Evolutionary conservation across 2,113 vertebrate genomes (phyloP).

Genomic region (Cryptotis parvus): DNA sequence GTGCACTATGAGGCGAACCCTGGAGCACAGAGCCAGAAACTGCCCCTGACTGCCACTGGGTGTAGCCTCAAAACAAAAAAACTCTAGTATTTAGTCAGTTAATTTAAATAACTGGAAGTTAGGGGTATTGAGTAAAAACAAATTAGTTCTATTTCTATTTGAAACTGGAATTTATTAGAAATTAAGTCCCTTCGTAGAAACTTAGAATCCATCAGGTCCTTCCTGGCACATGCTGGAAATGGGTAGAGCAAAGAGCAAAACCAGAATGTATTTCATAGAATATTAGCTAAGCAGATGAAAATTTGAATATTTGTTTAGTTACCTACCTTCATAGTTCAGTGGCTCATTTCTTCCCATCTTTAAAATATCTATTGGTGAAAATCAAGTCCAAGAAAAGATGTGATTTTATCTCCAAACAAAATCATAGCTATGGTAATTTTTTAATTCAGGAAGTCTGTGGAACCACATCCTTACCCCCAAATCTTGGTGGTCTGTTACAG

Average conservation of each 20-base stretch:
- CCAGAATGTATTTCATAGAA: neutral
- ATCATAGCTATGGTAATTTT: neutral
- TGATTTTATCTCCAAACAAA: conserved; percentile 31
- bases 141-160: conserved; percentile 14
- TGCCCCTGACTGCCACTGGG: too few relatives aligned
- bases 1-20: too few relatives aligned
- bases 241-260: neutral
- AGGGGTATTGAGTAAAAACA: conserved; percentile 29
- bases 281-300: conserved; percentile 31
- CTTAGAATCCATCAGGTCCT: neutral
- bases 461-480: neutral
- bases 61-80: too few relatives aligned
- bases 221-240: neutral
- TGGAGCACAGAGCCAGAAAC: too few relatives aligned
- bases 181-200: conserved; percentile 34
- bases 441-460: neutral
- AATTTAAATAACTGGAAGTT: conserved; percentile 28
- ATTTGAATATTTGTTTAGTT: conserved; percentile 22
- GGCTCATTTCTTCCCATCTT: conserved; percentile 27
- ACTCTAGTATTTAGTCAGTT: too few relatives aligned
- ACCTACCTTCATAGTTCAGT: neutral
- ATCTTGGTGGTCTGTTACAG: neutral
- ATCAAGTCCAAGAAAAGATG: conserved; percentile 26
- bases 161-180: conserved; percentile 35
- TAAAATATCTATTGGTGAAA: conserved; percentile 53